Evolutionary conservation across 2,113 vertebrate species (phyloP).

Genomic region (Morone chrysops): DNA sequence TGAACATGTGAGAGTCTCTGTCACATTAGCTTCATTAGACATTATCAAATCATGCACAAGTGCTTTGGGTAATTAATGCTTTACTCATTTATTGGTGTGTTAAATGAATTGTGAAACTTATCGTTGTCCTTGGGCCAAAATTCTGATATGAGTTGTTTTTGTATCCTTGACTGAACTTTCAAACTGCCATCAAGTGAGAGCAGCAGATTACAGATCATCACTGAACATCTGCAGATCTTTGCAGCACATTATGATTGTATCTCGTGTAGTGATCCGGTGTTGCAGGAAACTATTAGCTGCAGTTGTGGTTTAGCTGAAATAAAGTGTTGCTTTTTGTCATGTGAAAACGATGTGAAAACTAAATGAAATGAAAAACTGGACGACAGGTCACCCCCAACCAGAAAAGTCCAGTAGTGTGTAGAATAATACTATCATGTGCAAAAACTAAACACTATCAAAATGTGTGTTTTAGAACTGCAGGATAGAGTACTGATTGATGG

Average conservation of each 20-base stretch:
- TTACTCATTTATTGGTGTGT: slow-evolving; percentile 36
- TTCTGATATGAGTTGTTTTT: slow-evolving; percentile 41
- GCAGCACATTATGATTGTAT: background rate
- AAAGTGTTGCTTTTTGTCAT: background rate
- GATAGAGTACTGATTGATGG: too few relatives aligned
- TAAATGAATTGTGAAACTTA: slow-evolving; percentile 22
- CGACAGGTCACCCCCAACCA: background rate
- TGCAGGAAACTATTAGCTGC: background rate
- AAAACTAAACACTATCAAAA: too few relatives aligned
- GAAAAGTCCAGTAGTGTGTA: too few relatives aligned
- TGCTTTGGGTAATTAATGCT: slow-evolving; percentile 40
- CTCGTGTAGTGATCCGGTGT: background rate
- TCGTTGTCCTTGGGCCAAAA: slow-evolving; percentile 29
- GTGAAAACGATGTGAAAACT: background rate
- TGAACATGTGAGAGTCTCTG: background rate
- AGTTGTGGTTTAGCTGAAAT: background rate
- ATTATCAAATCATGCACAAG: slow-evolving; percentile 27
- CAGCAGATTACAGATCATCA: slow-evolving; percentile 43
- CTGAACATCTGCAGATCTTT: slow-evolving; percentile 1
- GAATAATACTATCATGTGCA: too few relatives aligned
- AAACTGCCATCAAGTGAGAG: slow-evolving; percentile 26
- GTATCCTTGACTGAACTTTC: slow-evolving; percentile 51
- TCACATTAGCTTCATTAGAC: slow-evolving; percentile 9
- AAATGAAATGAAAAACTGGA: background rate
- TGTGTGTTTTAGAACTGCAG: too few relatives aligned